Base-by-base conservation (phyloP, 2,888 invertebrate species). In the Cryptocheilus praepositus region DNA sequence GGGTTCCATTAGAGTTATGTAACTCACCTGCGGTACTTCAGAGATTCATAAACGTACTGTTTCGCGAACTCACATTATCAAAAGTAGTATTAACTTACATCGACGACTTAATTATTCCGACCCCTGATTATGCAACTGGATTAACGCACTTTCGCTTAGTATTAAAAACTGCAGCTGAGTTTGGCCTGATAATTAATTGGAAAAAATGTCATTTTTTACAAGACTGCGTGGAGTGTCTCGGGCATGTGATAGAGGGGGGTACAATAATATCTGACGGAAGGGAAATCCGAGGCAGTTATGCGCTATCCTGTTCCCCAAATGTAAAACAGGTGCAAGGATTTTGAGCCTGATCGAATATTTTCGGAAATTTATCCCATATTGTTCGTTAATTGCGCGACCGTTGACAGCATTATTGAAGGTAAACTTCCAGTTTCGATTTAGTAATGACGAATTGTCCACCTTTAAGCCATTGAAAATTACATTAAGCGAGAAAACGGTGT, bases 341-440 rank as follows among this genome's bases (percentile, higher is more conserved):
- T 18, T 55, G 18, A 19, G 55, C 18, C 18, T 55, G 16, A 43
- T 43, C 0, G 43, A 43, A 18, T 55, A 43, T 25, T 55, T 55
- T 16, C 16, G 55, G 4, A 55, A 55, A 43, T 55, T 55, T 25
- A 55, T 55, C 4, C 7, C 43, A 0, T n/a, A 55, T 16, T 55
- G 18, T 15, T 36, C 55, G 5, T 18, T 43, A 15, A 43, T 55
- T 5, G 55, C 55, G 3, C 36, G 36, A 36, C 36, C 36, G 13
- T 11, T 36, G 11, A 5, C 36, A 11, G 11, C 3, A 8, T 7
- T 16, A 13, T 18, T 43, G 18, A 55, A 55, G n/a, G 7, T 1
- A 0, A 19, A 18, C 7, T 16, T 43, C 2, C 18, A 55, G 8
- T 55, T 55, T 8, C 1, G 36, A 8, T 55, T 43, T 43, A 43